Base-by-base conservation (phyloP, 1,140 invertebrate species). In the Tyrophagus putrescentiae region DNA sequence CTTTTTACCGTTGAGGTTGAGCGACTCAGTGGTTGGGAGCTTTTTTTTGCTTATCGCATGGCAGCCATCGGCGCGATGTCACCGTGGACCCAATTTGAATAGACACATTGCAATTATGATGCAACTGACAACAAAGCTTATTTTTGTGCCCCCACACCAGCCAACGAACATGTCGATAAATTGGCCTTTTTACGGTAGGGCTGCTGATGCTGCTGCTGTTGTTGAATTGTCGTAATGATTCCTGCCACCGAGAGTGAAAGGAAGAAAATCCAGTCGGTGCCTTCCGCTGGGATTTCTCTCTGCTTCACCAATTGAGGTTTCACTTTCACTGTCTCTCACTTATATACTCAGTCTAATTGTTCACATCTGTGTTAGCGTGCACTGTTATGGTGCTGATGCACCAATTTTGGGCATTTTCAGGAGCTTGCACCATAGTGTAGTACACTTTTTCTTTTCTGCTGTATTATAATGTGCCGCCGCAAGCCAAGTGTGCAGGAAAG, bases 101-200 rank as follows among this genome's bases (percentile, higher is more conserved):
- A 48, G 45, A 48, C 45, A 48, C 45, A 48, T 48, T 18, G 45
- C 45, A 48, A 48, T 48, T 48, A 48, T 48, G 45, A 48, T 48
- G 45, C 45, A 48, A 48, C 45, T 48, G 21, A 29, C 45, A 48
- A 48, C 45, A 48, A 48, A 48, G 45, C 45, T 21, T 21, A 13
- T 39, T n/a, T n/a, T n/a, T n/a, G n/a, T n/a, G n/a, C n/a, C n/a
- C n/a, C n/a, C n/a, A n/a, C n/a, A n/a, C n/a, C n/a, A n/a, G n/a
- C n/a, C n/a, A n/a, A n/a, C 13, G 36, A 7, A 48, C 45, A 48
- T 48, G 45, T 48, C 45, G 45, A 48, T 18, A 48, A 48, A 48
- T 48, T 48, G 45, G 45, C 45, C 45, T 48, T 18, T 48, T 48
- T 48, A 48, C 18, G 45, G 45, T 29, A n/a, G n/a, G n/a, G n/a